Percentiles rank a stretch among this genome's conserved stretches.
phyloP scores from a whole-genome alignment of 92 coral and sea anemone species.

The Heliopora coerulea region DNA sequence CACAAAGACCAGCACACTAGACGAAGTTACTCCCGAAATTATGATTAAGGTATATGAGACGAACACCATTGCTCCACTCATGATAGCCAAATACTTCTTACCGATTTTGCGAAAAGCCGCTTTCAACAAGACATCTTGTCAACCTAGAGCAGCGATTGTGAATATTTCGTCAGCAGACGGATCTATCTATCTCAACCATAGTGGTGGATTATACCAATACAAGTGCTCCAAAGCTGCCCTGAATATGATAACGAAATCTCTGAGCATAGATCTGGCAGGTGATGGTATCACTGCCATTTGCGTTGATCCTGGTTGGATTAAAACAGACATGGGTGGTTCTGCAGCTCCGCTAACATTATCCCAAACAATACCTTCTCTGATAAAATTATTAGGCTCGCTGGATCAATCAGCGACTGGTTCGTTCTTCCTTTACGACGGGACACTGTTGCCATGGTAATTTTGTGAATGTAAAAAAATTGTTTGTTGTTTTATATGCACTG shows the following conservation, averaged over 20 bases:
- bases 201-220: conserved; percentile 32
- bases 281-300: conserved; percentile 64
- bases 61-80: conserved; percentile 71
- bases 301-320: conserved; percentile 74
- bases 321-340: conserved; percentile 69
- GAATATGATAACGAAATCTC: conserved; percentile 62
- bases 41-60: conserved; percentile 62
- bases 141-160: conserved; percentile 13
- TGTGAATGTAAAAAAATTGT: too few species aligned
- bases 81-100: conserved; percentile 45
- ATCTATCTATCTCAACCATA: not conserved
- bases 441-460: conserved; percentile 27
- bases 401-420: conserved; percentile 57
- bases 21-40: conserved; percentile 64
- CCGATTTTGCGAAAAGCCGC: conserved; percentile 10
- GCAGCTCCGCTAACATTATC: conserved; percentile 48
- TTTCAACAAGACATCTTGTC: conserved; percentile 5
- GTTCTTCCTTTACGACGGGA: conserved; percentile 57
- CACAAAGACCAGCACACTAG: conserved; percentile 9
- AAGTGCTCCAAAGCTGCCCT: conserved; percentile 63
- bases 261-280: conserved; percentile 58
- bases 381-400: conserved; percentile 58
- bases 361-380: conserved; percentile 58
- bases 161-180: conserved; percentile 29
- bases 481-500: too few species aligned